Conservation (phyloP, 2,888 invertebrate species). For the Theretra japonica region DNA sequence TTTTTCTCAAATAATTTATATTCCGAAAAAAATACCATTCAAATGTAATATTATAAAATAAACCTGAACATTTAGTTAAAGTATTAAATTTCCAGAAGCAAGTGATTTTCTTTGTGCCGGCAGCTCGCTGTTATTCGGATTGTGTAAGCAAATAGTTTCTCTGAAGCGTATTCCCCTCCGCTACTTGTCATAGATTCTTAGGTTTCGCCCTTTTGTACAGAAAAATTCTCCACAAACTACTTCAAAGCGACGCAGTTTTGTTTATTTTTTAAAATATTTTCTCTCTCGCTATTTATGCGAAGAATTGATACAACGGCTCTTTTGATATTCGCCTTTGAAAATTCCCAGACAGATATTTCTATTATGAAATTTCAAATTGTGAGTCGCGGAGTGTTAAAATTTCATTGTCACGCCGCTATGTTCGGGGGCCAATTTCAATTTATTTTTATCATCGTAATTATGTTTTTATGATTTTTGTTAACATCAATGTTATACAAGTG, state of each 20-base stretch:
- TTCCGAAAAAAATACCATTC: background rate
- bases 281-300: background rate
- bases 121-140: conserved; percentile 47
- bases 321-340: conserved; percentile 5
- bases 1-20: background rate
- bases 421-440: background rate
- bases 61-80: background rate
- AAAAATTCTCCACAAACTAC: conserved; percentile 50
- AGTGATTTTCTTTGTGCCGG: conserved; percentile 56
- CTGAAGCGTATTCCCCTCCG: conserved; percentile 40
- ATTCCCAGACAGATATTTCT: background rate
- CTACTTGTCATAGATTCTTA: conserved; percentile 43
- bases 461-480: background rate
- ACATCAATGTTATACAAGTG: background rate
- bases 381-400: background rate
- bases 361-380: background rate
- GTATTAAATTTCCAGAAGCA: conserved; percentile 52
- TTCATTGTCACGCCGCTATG: background rate
- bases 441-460: background rate
- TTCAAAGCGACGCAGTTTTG: conserved; percentile 37
- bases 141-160: conserved; percentile 58
- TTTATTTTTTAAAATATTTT: conserved; percentile 23
- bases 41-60: background rate
- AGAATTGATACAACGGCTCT: background rate
- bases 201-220: conserved; percentile 51